phyloP scores from a whole-genome alignment of 1,140 invertebrate species.

The Drosophila suzukii region DNA sequence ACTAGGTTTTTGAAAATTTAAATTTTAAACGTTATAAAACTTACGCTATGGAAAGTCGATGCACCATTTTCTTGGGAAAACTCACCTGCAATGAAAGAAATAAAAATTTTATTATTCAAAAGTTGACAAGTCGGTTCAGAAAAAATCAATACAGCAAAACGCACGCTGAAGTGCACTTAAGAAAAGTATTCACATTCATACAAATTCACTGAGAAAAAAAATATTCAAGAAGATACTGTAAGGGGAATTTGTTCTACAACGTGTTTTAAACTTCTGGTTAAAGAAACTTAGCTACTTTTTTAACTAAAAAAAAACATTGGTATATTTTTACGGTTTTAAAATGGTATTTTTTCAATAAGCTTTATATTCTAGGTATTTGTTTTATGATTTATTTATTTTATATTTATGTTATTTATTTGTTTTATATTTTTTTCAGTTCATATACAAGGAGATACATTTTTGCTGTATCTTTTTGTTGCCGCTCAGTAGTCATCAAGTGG shows the following conservation, averaged over 20 bases:
- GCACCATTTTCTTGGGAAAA: conserved; percentile 35
- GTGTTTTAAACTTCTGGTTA: too few relatives aligned
- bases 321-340: too few relatives aligned
- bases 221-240: background rate
- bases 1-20: background rate
- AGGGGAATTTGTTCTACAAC: too few relatives aligned
- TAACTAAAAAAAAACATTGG: too few relatives aligned
- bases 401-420: background rate
- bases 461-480: conserved; percentile 20
- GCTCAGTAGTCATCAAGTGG: conserved; percentile 51
- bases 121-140: conserved; percentile 30
- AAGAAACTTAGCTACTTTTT: too few relatives aligned
- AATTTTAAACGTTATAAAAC: conserved; percentile 44
- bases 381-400: background rate
- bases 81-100: conserved; percentile 68
- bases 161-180: conserved; percentile 48
- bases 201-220: conserved; percentile 5
- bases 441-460: conserved; percentile 9
- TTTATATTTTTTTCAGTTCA: background rate
- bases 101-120: conserved; percentile 30
- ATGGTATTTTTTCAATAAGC: too few relatives aligned
- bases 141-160: conserved; percentile 42
- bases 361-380: too few relatives aligned
- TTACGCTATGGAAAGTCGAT: conserved; percentile 45
- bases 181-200: conserved; percentile 39